phyloP scores from a whole-genome alignment of 2,797 vertebrate species.

The Sebastes kiyomatsui region DNA sequence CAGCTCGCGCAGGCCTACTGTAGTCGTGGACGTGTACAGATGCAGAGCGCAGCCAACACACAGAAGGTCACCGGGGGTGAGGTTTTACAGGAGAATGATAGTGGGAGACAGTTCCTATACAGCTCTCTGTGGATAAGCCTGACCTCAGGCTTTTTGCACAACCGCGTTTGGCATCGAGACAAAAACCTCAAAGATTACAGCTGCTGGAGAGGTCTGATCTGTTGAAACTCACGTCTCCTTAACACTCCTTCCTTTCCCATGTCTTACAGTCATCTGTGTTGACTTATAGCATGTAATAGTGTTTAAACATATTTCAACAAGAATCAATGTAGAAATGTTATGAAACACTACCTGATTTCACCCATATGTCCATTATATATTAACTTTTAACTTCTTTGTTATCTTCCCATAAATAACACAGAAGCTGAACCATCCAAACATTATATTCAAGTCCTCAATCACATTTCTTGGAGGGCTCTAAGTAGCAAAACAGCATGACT shows the following conservation, averaged over 20 bases:
- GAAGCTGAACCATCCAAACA: neutral
- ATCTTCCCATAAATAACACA: neutral
- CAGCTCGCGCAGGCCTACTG: conserved; percentile 13
- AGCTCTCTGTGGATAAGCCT: conserved; percentile 35
- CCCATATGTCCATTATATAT: neutral
- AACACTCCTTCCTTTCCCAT: neutral
- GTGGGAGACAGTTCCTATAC: neutral
- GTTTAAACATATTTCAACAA: neutral
- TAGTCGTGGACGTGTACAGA: conserved; percentile 57
- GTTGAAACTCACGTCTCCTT: conserved; percentile 1
- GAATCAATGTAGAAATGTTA: neutral
- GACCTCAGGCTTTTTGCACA: conserved; percentile 27
- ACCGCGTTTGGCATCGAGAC: conserved; percentile 32
- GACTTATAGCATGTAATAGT: neutral
- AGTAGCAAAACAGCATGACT: neutral
- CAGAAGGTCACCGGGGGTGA: conserved; percentile 26
- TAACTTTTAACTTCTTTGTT: neutral
- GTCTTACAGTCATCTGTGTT: neutral
- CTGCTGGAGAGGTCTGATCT: conserved; percentile 19
- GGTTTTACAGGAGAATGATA: conserved; percentile 7
- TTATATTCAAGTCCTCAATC: neutral
- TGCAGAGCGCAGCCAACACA: conserved; percentile 28
- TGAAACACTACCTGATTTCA: neutral
- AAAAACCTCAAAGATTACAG: conserved; percentile 56
- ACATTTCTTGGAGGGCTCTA: neutral